These are phyloP conservation scores for Polypedilum vanderplanki DNA, from an alignment of 1,140 invertebrate species.

Conservation along the genomic window DNA sequence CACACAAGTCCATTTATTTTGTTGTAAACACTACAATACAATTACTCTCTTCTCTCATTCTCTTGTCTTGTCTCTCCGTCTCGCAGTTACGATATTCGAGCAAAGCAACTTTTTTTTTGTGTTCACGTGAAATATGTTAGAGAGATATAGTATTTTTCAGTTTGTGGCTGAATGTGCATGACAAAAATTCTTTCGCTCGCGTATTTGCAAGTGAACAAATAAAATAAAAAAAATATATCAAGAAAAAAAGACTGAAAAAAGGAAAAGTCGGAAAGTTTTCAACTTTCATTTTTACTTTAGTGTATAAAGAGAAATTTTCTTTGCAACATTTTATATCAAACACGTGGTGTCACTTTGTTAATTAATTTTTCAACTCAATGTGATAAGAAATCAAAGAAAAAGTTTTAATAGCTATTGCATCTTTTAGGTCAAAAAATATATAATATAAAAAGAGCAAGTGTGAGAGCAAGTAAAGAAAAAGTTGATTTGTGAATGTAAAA, in stretches of 20 bases:
- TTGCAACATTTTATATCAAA: too few relatives aligned
- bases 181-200: constrained; percentile 3
- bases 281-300: too few relatives aligned
- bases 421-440: background rate
- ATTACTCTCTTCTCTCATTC: background rate
- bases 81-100: too few relatives aligned
- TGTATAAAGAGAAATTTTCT: too few relatives aligned
- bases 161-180: constrained; percentile 23
- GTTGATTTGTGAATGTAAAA: background rate
- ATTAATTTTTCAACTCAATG: background rate
- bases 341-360: background rate
- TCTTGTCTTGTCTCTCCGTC: too few relatives aligned
- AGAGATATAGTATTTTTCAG: constrained; percentile 20
- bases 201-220: background rate
- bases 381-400: too few relatives aligned
- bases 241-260: background rate
- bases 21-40: background rate
- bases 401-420: background rate
- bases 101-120: too few relatives aligned
- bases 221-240: background rate
- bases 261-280: background rate
- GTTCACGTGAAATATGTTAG: constrained; percentile 25
- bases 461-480: background rate
- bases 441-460: background rate
- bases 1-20: background rate